phyloP scores from a whole-genome alignment of 64 coral and sea anemone species.

The Exaiptasia diaphana region DNA sequence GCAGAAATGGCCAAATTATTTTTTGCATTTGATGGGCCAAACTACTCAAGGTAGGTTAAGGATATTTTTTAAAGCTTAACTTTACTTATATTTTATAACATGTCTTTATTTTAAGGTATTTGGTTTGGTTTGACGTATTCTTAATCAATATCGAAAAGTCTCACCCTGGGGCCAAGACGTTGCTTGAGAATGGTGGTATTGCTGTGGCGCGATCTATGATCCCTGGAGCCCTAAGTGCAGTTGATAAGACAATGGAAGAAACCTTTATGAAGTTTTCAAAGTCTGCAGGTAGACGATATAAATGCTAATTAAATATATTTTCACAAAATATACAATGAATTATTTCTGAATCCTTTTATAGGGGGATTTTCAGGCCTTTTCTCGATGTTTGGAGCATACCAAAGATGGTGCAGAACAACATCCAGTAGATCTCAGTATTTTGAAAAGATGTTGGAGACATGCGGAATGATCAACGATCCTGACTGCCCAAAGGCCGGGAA shows the following conservation, averaged over 20 bases:
- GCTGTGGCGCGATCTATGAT: conserved; percentile 40
- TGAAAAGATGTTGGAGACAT: conserved; percentile 61
- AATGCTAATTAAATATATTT: neutral
- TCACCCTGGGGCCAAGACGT: neutral
- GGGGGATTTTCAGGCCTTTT: conserved; percentile 53
- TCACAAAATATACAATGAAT: neutral
- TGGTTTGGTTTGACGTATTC: conserved; percentile 44
- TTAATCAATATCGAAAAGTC: conserved; percentile 29
- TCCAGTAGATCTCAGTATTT: conserved; percentile 33
- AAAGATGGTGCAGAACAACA: conserved; percentile 49
- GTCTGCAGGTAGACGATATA: conserved; percentile 12
- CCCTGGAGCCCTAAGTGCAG: conserved; percentile 51
- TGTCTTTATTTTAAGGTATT: neutral
- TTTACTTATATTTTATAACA: neutral
- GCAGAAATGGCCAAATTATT: neutral
- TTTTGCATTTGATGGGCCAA: neutral
- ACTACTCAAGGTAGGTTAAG: conserved; percentile 19
- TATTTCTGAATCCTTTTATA: neutral
- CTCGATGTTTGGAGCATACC: conserved; percentile 52
- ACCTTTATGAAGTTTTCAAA: conserved; percentile 63
- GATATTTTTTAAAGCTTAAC: neutral
- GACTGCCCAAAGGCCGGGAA: conserved; percentile 33
- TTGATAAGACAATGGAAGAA: conserved; percentile 51
- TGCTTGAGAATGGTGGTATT: conserved; percentile 44
- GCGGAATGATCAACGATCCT: conserved; percentile 32